Evolutionary conservation across 2,797 vertebrate species (phyloP), one percentile per base, ranked within the genome.

Genomic region (Pelodytes ibericus): DNA sequence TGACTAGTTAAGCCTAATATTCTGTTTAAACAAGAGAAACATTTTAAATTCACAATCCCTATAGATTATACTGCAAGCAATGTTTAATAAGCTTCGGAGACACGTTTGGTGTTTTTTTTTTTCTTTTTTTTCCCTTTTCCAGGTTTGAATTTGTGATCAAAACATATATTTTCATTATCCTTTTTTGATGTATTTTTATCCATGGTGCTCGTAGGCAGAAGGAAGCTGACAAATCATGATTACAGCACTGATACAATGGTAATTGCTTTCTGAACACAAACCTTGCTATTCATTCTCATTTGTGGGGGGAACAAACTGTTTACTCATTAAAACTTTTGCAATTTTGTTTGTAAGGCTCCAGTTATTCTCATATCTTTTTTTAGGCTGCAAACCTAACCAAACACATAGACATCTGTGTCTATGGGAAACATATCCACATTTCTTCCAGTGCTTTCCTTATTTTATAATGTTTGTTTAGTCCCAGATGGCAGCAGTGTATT

Each of bases 1-100:
- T 64, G 58, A 71, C 56, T 78, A 78, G 70, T 53, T 77, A 77
- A 77, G 74, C 83, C 84, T 82, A 84, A 85, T 87, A 86, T 86
- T 74, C 73, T 82, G 75, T 84, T 89, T 84, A 86, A 88, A 86
- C 74, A 86, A 81, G 84, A 85, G 49, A 75, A 86, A 53, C 53
- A 74, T 84, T 81, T 67, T 71, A 80, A 86, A 82, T 74, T 59
- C 74, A 86, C 80, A 80, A 82, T 88, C 80, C 57, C 63, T 36
- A 31, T 29, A 29, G 68, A 59, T 65, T 59, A 25, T 16, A 20
- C 36, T 51, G 27, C 16, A 66, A 49, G 51, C 61, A 31, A 30
- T 25, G 9, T 71, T 29, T 58, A 59, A 72, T 66, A 22, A 31
- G 27, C 29, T 72, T 39, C 24, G n/a, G 18, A 69, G 16, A 60